A percentile compares a stretch with the other conserved stretches of the same genome.
phyloP scores from a whole-genome alignment of 2,113 vertebrate genomes.

The Lophius piscatorius region DNA sequence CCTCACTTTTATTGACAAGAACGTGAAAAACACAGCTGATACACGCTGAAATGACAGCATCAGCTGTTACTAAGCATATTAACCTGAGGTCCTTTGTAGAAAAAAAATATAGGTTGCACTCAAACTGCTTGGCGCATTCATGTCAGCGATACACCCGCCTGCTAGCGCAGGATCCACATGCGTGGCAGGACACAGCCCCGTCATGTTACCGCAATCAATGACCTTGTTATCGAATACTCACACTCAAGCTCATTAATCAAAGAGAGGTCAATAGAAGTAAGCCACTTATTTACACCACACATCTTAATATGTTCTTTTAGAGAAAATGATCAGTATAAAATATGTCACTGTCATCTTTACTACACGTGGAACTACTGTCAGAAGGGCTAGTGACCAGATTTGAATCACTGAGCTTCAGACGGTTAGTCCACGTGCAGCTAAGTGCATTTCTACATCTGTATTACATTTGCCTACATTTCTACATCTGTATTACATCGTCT shows the following conservation, averaged over 20 bases:
- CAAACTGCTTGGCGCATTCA: slow-evolving; percentile 58
- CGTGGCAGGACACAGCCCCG: slow-evolving; percentile 41
- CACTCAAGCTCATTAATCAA: slow-evolving; percentile 76
- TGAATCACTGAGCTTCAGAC: slow-evolving; percentile 23
- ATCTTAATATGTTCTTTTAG: slow-evolving; percentile 35
- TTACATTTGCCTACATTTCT: too few relatives aligned
- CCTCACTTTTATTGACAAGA: slow-evolving; percentile 33
- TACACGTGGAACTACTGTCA: slow-evolving; percentile 17
- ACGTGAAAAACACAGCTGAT: slow-evolving; percentile 20
- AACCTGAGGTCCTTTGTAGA: slow-evolving; percentile 3
- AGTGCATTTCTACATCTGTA: too few relatives aligned
- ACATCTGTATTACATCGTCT: too few relatives aligned
- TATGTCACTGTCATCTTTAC: slow-evolving; percentile 31
- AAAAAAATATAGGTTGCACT: slow-evolving; percentile 5
- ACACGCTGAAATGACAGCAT: neutral
- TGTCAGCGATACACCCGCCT: slow-evolving; percentile 49
- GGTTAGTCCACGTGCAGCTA: slow-evolving; percentile 1
- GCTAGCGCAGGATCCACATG: slow-evolving; percentile 49
- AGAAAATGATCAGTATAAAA: slow-evolving; percentile 38
- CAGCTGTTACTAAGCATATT: neutral
- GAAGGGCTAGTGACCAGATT: slow-evolving; percentile 19
- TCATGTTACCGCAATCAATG: slow-evolving; percentile 72
- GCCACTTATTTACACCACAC: slow-evolving; percentile 55
- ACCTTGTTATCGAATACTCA: slow-evolving; percentile 79
- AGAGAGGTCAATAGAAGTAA: slow-evolving; percentile 67